A percentile compares a stretch with the other conserved stretches of the same genome.
phyloP scores from a whole-genome alignment of 2,113 vertebrate species.

The Megaleporinus macrocephalus region DNA sequence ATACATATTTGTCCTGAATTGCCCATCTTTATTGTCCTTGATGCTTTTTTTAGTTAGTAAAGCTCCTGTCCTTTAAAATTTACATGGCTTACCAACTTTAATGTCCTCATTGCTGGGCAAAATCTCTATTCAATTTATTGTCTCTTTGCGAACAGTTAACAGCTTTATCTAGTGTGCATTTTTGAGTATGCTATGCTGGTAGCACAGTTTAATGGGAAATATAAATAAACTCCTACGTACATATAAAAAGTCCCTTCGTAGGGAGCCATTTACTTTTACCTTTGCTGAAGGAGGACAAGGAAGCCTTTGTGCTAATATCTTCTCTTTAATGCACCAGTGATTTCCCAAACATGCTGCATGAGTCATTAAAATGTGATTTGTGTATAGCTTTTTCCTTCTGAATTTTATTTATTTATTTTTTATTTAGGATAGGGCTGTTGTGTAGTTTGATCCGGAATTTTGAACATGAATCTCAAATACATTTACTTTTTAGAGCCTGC shows the following conservation, averaged over 20 bases:
- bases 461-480: neutral
- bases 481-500: neutral
- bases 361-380: slow-evolving; percentile 49
- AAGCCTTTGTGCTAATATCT: slow-evolving; percentile 76
- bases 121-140: slow-evolving; percentile 57
- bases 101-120: slow-evolving; percentile 40
- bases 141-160: slow-evolving; percentile 61
- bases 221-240: slow-evolving; percentile 78
- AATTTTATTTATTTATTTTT: neutral
- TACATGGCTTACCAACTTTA: slow-evolving; percentile 44
- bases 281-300: slow-evolving; percentile 79
- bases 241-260: slow-evolving; percentile 77
- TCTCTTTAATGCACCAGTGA: slow-evolving; percentile 70
- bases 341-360: slow-evolving; percentile 43
- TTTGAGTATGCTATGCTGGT: slow-evolving; percentile 65
- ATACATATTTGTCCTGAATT: neutral
- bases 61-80: slow-evolving; percentile 54
- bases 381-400: slow-evolving; percentile 4
- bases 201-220: slow-evolving; percentile 78
- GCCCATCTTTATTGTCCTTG: slow-evolving; percentile 17
- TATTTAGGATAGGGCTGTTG: neutral
- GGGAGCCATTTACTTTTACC: slow-evolving; percentile 80
- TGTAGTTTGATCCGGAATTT: neutral
- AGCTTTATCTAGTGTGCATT: slow-evolving; percentile 68
- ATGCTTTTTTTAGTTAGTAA: slow-evolving; percentile 26